These are phyloP conservation scores for Aselliscus stoliczkanus DNA, from an alignment of 2,797 vertebrate species.

Conservation along the genomic window DNA sequence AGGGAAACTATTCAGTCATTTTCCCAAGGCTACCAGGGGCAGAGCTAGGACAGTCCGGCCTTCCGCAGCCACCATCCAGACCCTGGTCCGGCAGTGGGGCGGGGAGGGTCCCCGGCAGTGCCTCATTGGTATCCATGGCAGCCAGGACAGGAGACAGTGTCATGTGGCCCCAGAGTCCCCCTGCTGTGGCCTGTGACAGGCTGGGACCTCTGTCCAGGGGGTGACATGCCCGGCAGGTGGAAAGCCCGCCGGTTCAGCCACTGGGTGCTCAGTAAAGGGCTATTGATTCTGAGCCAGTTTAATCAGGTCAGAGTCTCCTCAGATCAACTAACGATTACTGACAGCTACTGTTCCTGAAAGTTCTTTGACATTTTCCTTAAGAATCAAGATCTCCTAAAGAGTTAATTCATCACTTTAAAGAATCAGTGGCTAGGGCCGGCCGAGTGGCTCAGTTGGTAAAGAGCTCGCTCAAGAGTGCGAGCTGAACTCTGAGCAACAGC, in stretches of 20 bases:
- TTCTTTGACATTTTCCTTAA: not conserved
- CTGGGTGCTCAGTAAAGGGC: no score
- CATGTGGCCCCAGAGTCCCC: not conserved
- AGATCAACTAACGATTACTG: not conserved
- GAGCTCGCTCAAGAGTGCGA: no score
- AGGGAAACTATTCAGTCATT: not conserved
- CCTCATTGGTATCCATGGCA: not conserved
- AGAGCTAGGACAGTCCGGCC: not conserved
- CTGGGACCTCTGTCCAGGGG: no score
- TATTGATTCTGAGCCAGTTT: rapidly evolving
- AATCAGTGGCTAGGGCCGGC: no score
- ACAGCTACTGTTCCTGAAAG: not conserved
- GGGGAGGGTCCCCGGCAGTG: not conserved
- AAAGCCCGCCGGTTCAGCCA: no score
- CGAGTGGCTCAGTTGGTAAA: no score
- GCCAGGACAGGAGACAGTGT: not conserved
- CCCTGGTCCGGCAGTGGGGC: no score
- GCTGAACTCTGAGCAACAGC: no score
- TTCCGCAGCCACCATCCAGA: rapidly evolving
- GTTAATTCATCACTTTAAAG: no score
- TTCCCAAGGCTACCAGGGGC: not conserved
- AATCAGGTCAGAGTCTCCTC: no score
- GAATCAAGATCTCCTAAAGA: not conserved
- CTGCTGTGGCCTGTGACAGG: not conserved
- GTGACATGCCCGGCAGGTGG: no score